Evolutionary conservation across 2,888 invertebrate species (phyloP), one percentile per base, ranked within the genome.

Genomic region (Helobdella robusta): DNA sequence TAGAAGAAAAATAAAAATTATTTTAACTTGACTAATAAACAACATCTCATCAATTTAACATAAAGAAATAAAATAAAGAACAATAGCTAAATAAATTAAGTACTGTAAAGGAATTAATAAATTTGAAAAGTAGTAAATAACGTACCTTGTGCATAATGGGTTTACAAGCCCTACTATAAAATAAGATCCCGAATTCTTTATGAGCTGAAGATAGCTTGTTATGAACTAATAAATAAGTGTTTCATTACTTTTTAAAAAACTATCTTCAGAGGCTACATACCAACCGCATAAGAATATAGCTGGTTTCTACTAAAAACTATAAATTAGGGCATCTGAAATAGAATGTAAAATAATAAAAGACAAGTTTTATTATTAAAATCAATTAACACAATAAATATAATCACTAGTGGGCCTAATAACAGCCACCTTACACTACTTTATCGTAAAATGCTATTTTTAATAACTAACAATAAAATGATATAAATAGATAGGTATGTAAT

Each of bases 101-200:
- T 66, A 66, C 62, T 32, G 58, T 23, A 66, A 66, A 36, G 65
- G 58, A 68, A 63, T 32, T 2, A 44, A 2, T 52, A 34, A 60
- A 64, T 30, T 35, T 0, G 15, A 6, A 59, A 50, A 69, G 65
- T 48, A 64, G 44, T 44, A 30, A 20, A 65, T 85, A 65, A 78
- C 82, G 83, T 86, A 85, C 85, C 85, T 86, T 86, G 84, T 83
- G 86, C 85, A 85, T 86, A 83, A 86, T 85, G 84, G 84, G 83
- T 83, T 82, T 83, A 50, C 68, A 68, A 71, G 67, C 34, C 20
- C 2, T 30, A n/a, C 48, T 44, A 23, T 35, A 52, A 23, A 36
- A 35, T 25, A 32, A 15, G 48, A n/a, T 23, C 70, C 70, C 69
- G 69, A 69, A 72, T 67, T 25, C 59, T 34, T 48, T 30, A 35